phyloP scores from a whole-genome alignment of 2,888 invertebrate genomes.

The Fragum sueziense region DNA sequence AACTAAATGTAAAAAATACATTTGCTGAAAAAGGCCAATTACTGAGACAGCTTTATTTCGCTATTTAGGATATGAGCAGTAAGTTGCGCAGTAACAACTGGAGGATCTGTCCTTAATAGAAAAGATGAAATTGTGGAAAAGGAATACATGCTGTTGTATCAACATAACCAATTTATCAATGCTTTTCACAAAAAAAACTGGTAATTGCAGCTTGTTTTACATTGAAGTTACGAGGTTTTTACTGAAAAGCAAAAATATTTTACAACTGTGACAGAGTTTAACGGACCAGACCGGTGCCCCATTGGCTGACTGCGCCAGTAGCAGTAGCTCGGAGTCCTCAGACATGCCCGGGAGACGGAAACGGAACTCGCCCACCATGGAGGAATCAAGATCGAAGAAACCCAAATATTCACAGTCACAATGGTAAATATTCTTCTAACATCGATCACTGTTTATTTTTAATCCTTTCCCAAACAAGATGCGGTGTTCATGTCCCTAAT shows the following conservation, averaged over 20 bases:
- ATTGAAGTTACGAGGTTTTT: no score
- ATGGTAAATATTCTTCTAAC: no score
- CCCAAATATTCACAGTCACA: slow-evolving; percentile 62
- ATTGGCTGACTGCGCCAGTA: slow-evolving; percentile 10
- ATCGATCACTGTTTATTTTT: no score
- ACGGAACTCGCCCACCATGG: slow-evolving; percentile 70
- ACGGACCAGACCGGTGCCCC: slow-evolving; percentile 32
- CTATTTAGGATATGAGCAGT: no score
- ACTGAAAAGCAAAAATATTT: no score
- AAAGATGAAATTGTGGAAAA: neutral
- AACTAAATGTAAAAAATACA: no score
- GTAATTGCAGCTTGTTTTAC: no score
- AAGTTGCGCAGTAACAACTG: no score
- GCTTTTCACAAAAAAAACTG: neutral
- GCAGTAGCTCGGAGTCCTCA: slow-evolving; percentile 14
- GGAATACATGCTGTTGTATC: neutral
- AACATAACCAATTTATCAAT: neutral
- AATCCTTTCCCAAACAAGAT: no score
- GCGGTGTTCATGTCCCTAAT: no score
- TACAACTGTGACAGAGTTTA: slow-evolving; percentile 44
- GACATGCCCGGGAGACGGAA: slow-evolving; percentile 72
- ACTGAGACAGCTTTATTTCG: no score
- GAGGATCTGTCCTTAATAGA: neutral
- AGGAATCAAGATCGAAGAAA: slow-evolving; percentile 68
- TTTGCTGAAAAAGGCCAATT: no score